phyloP scores from a whole-genome alignment of 35 echinoderm and acorn worm species.

The Amphiura filiformis region DNA sequence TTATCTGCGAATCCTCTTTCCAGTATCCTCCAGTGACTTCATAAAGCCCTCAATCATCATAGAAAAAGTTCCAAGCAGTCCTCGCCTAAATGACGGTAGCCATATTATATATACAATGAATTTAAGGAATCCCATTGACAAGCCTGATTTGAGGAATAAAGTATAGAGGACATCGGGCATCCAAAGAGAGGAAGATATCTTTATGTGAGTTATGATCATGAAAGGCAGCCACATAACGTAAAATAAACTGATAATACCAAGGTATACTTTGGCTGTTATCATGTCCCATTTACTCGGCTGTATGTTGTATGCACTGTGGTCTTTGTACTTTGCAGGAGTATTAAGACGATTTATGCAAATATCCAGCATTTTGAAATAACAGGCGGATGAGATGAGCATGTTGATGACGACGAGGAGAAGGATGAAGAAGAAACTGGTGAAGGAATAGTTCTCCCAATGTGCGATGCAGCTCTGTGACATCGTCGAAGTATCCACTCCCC shows the following conservation, averaged over 20 bases:
- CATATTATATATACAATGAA: neutral
- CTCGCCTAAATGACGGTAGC: neutral
- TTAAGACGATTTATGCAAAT: too few relatives aligned
- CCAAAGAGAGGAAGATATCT: too few relatives aligned
- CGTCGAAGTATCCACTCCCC: neutral
- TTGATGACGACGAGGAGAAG: neutral
- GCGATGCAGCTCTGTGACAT: neutral
- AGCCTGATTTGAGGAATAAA: neutral
- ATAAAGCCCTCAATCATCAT: neutral
- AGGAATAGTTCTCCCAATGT: neutral
- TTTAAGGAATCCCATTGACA: neutral
- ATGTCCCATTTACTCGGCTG: neutral
- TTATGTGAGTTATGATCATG: neutral
- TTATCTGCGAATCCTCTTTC: too few relatives aligned
- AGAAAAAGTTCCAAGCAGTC: neutral
- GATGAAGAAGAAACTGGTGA: neutral
- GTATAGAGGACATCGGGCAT: neutral
- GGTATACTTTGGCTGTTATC: neutral
- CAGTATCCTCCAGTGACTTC: neutral
- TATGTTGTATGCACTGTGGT: too few relatives aligned
- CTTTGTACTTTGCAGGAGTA: too few relatives aligned
- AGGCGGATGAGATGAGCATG: neutral
- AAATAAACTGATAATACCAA: neutral
- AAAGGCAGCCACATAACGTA: neutral
- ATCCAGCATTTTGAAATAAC: neutral